Base-by-base conservation (phyloP, 2,797 vertebrate species). In the Micropoecilia bifurca region DNA sequence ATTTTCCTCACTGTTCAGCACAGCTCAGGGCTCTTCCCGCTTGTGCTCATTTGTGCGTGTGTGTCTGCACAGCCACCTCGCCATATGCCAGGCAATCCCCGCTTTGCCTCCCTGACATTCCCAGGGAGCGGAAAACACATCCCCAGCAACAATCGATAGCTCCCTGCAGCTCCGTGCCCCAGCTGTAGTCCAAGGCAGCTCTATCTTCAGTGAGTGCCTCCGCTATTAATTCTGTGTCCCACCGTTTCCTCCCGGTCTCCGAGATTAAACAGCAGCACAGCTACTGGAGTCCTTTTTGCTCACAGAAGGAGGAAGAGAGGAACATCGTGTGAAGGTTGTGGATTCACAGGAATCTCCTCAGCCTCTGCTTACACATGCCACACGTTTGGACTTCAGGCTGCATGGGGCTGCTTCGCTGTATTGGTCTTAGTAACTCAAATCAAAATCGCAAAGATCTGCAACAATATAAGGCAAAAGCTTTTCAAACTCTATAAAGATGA, bases 81-180 rank as follows among this genome's bases (percentile, higher is more conserved):
- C 48, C 3, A 41, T 80, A 84, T 85, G 80, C 85, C 88, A 88
- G 71, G 81, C 91, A 89, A 83, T 88, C 86, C 87, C 78, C 73
- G 79, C 85, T 77, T 69, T 28, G 75, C 82, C 83, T 78, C 81
- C 46, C 73, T 16, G 2, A 83, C 80, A 83, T 83, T 85, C 89
- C 80, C 87, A 45, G 76, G 79, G 63, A 91, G 89, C n/a, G 86
- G 85, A 85, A 92, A 90, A 90, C 87, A 83, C 74, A 83, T 90
- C 88, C 91, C 84, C 75, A 59, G 80, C 66, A 88, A 88, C 89
- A 91, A 95, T 95, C 92, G 59, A 95, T 94, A 75, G 82, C 73
- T 76, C 69, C 79, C 85, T 88, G 80, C 75, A 71, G 71, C 82
- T 80, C 77, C 86, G 75, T 43, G 63, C 80, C 76, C 85, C 82